Conservation (phyloP, 2,888 invertebrate genomes). For the Callyntrura sp. region DNA sequence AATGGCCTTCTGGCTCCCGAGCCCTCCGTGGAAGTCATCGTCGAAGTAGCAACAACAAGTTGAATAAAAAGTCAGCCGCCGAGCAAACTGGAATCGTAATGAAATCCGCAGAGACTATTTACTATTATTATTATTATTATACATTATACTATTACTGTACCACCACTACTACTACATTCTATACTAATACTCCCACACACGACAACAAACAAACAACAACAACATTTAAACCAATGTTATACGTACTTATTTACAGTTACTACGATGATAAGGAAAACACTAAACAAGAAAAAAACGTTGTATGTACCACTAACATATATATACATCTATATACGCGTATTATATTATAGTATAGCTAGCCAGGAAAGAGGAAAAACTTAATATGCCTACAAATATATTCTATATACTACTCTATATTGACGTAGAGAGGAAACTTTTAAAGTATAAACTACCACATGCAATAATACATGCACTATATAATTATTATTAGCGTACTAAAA, state of each 20-base stretch:
- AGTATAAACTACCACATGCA: constrained; percentile 29
- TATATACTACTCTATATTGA: constrained; percentile 18
- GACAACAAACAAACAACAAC: not conserved
- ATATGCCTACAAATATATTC: constrained; percentile 20
- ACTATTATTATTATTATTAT: constrained; percentile 5
- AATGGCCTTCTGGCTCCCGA: constrained; percentile 79
- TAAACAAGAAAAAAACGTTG: constrained; percentile 2
- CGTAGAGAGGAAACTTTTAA: not conserved
- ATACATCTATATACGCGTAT: too few relatives aligned
- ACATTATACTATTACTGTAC: constrained; percentile 46
- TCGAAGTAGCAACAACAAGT: constrained; percentile 80
- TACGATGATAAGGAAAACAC: constrained; percentile 24
- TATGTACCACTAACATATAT: not conserved
- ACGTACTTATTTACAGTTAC: constrained; percentile 61
- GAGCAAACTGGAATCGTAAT: constrained; percentile 32
- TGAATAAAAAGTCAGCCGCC: constrained; percentile 67
- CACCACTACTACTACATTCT: constrained; percentile 44
- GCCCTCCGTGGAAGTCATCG: constrained; percentile 81
- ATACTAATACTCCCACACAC: too few relatives aligned
- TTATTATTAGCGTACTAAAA: too few relatives aligned
- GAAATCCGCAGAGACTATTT: constrained; percentile 37
- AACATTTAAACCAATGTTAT: constrained; percentile 67
- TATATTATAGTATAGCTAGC: too few relatives aligned
- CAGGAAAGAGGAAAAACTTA: not conserved
- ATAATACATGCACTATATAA: constrained; percentile 14